Conservation (phyloP, 2,797 vertebrate genomes). For the Halcyon leucocephala region DNA sequence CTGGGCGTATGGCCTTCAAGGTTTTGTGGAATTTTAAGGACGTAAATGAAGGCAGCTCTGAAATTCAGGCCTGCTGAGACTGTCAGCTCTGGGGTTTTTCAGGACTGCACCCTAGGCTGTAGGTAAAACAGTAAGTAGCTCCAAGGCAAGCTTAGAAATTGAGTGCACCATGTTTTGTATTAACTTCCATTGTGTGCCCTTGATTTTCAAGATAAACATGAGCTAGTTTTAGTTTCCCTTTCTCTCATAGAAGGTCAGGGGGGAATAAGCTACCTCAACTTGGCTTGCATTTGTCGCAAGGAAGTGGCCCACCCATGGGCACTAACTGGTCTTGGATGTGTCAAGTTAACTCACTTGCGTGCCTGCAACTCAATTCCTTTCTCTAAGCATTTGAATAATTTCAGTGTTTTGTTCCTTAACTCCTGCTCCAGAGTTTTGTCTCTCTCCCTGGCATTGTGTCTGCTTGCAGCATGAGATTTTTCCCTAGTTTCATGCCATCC, state of each 20-base stretch:
- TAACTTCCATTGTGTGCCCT: background rate
- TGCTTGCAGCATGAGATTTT: background rate
- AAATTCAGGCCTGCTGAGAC: background rate
- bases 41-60: background rate
- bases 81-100: background rate
- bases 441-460: background rate
- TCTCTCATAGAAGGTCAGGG: background rate
- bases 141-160: background rate
- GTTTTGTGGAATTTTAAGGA: background rate
- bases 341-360: background rate
- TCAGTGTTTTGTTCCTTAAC: background rate
- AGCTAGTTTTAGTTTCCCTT: background rate
- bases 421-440: background rate
- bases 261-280: background rate
- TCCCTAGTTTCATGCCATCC: background rate
- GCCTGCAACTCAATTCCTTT: background rate
- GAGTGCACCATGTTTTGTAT: fast-evolving
- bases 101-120: background rate
- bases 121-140: background rate
- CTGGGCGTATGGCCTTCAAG: background rate
- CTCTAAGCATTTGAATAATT: background rate
- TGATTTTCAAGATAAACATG: background rate
- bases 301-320: background rate
- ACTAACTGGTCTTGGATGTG: background rate
- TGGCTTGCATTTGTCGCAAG: background rate